phyloP scores from a whole-genome alignment of 2,113 vertebrate species.

The Lathamus discolor region DNA sequence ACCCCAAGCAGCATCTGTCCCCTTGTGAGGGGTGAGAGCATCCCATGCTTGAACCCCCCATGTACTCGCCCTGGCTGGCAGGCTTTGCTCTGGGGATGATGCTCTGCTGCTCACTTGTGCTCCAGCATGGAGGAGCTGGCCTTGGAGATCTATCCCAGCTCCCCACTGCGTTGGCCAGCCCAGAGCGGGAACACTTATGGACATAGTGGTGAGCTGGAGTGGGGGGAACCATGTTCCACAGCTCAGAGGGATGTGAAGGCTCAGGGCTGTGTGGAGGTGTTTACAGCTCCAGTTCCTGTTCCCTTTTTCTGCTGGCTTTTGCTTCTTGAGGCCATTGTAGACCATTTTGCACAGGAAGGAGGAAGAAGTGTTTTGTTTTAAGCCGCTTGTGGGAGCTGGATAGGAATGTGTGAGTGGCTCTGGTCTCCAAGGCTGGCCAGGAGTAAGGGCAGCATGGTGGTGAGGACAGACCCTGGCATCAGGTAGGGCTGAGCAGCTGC shows the following conservation, averaged over 20 bases:
- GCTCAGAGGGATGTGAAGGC: not conserved
- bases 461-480: not conserved
- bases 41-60: rapidly evolving
- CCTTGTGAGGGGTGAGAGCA: not conserved
- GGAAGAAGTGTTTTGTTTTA: conserved; percentile 8
- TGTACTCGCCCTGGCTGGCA: rapidly evolving
- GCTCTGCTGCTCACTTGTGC: rapidly evolving
- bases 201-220: not conserved
- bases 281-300: conserved; percentile 33
- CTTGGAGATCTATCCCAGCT: not conserved
- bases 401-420: not conserved
- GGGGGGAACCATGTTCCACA: rapidly evolving
- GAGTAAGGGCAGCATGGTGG: not conserved
- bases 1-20: not conserved
- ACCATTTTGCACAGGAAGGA: not conserved
- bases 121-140: rapidly evolving
- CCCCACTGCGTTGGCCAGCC: rapidly evolving
- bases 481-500: not conserved
- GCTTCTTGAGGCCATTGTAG: not conserved
- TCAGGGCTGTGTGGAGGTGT: not conserved
- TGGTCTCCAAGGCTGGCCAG: not conserved
- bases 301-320: conserved; percentile 39
- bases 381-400: not conserved
- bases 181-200: rapidly evolving
- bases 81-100: not conserved